Conservation (phyloP, 92 coral and sea anemone species). For the Umimayanthus kanabou region DNA sequence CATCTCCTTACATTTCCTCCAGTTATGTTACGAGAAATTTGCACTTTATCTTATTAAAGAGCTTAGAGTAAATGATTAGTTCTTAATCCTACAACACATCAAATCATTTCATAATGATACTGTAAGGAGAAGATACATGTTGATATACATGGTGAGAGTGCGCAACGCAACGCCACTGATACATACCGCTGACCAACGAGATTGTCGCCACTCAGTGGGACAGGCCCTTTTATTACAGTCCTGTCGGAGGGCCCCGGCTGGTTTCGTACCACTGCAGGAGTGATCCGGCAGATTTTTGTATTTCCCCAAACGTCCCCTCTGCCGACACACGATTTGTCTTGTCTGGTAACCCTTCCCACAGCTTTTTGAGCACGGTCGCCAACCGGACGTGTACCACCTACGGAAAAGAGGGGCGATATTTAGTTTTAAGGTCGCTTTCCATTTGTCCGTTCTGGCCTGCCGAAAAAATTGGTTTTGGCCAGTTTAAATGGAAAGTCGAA, state of each 20-base stretch:
- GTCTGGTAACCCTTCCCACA: conserved; percentile 38
- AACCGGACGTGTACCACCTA: conserved; percentile 35
- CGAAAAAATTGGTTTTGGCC: too few species aligned
- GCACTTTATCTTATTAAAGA: too few species aligned
- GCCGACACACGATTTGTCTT: conserved; percentile 13
- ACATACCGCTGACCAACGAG: conserved; percentile 33
- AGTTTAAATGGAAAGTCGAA: too few species aligned
- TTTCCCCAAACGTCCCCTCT: conserved; percentile 21
- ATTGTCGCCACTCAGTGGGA: conserved; percentile 31
- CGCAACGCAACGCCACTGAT: not conserved
- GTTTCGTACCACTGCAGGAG: conserved; percentile 11
- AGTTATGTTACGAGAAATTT: too few species aligned
- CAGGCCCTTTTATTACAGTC: conserved; percentile 29
- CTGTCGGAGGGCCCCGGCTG: conserved; percentile 7
- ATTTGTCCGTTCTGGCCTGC: too few species aligned
- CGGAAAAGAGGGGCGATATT: not conserved
- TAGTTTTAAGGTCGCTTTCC: too few species aligned
- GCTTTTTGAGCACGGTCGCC: conserved; percentile 25
- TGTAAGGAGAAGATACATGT: too few species aligned
- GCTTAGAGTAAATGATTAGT: too few species aligned
- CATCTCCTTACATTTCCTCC: too few species aligned
- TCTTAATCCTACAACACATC: too few species aligned
- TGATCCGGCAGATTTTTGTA: not conserved
- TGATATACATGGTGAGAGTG: too few species aligned
- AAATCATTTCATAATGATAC: too few species aligned